phyloP scores from a whole-genome alignment of 2,113 vertebrate genomes.

The Urocitellus parryii region DNA sequence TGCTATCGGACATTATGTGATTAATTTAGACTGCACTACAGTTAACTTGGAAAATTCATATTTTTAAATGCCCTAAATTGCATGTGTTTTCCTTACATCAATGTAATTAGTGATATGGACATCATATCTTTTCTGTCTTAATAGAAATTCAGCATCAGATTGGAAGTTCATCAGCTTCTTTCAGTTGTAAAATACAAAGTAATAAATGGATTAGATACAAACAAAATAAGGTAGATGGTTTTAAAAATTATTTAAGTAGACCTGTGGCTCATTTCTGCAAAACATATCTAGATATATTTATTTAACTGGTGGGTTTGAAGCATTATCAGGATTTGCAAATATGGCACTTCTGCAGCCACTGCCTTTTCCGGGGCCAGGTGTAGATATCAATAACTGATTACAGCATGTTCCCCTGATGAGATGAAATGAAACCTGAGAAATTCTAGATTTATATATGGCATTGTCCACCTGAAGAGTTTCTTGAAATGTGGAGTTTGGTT shows the following conservation, averaged over 20 bases:
- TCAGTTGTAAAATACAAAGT: background rate
- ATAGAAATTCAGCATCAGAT: background rate
- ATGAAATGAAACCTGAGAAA: background rate
- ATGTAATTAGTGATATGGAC: background rate
- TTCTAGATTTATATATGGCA: background rate
- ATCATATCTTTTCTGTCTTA: conserved; percentile 21
- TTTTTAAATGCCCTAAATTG: background rate
- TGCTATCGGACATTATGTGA: background rate
- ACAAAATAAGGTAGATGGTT: background rate
- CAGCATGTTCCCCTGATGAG: background rate
- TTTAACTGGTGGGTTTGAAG: background rate
- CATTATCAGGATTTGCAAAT: background rate
- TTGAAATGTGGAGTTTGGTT: background rate
- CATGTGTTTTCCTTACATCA: background rate
- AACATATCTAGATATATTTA: background rate
- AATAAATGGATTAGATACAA: background rate
- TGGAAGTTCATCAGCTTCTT: background rate
- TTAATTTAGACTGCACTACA: background rate
- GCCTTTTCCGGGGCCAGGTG: background rate
- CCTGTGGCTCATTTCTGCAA: background rate
- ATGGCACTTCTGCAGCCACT: background rate
- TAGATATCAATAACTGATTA: background rate
- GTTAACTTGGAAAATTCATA: background rate
- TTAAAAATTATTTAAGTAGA: background rate
- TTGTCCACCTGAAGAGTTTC: background rate